A percentile compares a stretch with the other conserved stretches of the same genome.
These are phyloP conservation scores for Tenualosa thibaudeaui DNA, from an alignment of 2,797 vertebrate species.

Conservation along the genomic window DNA sequence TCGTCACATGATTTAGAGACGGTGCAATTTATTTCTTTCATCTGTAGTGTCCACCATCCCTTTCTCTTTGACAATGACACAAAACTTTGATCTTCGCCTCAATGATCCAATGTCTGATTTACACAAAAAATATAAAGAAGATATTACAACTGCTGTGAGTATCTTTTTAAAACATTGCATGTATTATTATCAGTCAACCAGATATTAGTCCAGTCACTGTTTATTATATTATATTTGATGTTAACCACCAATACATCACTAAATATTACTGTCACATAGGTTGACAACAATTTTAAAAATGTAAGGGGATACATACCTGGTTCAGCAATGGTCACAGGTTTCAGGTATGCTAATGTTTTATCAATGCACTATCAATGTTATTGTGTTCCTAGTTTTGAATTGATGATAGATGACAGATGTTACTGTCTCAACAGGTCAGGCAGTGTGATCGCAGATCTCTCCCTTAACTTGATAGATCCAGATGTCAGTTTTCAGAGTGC, in stretches of 20 bases:
- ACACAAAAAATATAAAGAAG: background rate
- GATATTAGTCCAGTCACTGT: background rate
- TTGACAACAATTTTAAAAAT: background rate
- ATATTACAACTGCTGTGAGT: background rate
- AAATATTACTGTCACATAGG: background rate
- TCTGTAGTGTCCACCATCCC: background rate
- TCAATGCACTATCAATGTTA: too few species aligned
- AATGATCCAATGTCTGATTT: background rate
- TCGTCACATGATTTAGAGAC: too few species aligned
- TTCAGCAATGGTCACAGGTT: background rate
- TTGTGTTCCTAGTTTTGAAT: background rate
- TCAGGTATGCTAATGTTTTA: background rate
- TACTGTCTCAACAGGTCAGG: background rate
- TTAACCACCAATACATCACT: background rate
- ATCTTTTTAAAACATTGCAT: background rate
- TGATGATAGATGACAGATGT: background rate
- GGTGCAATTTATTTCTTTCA: background rate
- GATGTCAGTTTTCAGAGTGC: background rate
- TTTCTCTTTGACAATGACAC: background rate
- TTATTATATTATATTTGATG: too few species aligned
- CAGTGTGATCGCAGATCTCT: background rate
- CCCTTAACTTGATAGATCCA: background rate
- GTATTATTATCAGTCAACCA: background rate
- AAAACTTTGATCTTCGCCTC: background rate
- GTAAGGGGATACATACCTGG: background rate